Conservation (phyloP, 1,140 invertebrate species). For the Scaptomyza hsui region DNA sequence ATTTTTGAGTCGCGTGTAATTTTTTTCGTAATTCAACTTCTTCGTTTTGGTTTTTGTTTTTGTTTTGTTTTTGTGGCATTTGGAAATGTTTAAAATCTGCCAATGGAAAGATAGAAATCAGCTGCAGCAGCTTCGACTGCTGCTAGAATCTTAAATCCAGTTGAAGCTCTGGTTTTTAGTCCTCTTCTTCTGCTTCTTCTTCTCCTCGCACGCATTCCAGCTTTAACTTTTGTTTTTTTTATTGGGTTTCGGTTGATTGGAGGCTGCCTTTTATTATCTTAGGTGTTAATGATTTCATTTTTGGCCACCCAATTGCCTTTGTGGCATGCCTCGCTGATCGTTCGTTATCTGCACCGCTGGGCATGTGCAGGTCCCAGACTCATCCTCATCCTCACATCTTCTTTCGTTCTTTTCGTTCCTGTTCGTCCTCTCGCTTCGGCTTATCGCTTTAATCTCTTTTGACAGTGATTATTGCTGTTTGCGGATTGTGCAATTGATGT, state of each 20-base stretch:
- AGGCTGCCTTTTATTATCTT: constrained; percentile 62
- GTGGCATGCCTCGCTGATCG: constrained; percentile 29
- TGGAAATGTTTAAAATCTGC: constrained; percentile 68
- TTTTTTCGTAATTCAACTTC: constrained; percentile 17
- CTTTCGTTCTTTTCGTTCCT: constrained; percentile 32
- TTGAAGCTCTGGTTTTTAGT: background rate
- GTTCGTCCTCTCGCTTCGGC: constrained; percentile 61
- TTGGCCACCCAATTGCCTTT: constrained; percentile 80
- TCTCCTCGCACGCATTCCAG: constrained; percentile 64
- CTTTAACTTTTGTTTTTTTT: constrained; percentile 44
- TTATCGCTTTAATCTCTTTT: constrained; percentile 82
- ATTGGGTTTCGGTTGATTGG: constrained; percentile 28
- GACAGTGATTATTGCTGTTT: constrained; percentile 82
- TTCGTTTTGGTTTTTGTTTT: background rate
- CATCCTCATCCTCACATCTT: constrained; percentile 29
- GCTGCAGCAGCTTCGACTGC: constrained; percentile 41
- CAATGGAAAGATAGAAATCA: constrained; percentile 76
- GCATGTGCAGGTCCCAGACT: constrained; percentile 39
- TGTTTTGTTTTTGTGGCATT: constrained; percentile 21
- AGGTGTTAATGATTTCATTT: constrained; percentile 84
- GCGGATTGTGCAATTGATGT: constrained; percentile 82
- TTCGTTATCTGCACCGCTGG: constrained; percentile 37
- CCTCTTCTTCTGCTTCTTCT: background rate
- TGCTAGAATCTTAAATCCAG: background rate
- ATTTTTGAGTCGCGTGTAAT: constrained; percentile 25